Base-by-base conservation (phyloP, 2,113 vertebrate species). In the Taxidea taxus region DNA sequence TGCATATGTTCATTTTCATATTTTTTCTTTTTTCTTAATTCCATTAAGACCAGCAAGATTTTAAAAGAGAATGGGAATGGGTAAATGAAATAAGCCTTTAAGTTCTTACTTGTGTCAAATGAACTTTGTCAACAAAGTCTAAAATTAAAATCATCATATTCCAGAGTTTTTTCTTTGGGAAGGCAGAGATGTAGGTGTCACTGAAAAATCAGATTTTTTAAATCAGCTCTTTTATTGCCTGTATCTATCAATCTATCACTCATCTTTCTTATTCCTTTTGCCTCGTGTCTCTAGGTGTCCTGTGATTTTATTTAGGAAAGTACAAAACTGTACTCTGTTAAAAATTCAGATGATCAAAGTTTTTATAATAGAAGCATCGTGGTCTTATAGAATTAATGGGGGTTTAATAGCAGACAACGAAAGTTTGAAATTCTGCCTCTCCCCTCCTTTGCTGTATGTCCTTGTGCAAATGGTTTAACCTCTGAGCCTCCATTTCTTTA, bases 261-360 rank as follows among this genome's bases (percentile, higher is more conserved):
- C 80, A 70, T 95, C 96, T 94, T 75, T 91, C 82, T 77, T 74
- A 44, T 90, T 84, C 25, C 90, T 92, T 95, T 96, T 87, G 83
- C 80, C 81, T 56, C 49, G 12, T 39, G 94, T 95, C 68, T 97
- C 29, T 90, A 94, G 58, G 49, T 96, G 39, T 56, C 89, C 90
- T 94, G 74, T 56, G 62, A n/a, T 93, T 95, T 93, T 89, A 78
- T 80, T 93, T 93, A 90, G 75, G 80, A 39, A 87, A 91, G 31
- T 95, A 14, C 23, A 91, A 68, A 93, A 74, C 49, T 86, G 11
- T 58, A 60, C 51, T 31, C 78, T 70, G 85, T 15, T 68, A 78
- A 93, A 82, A 84, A 21, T 47, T 85, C 62, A 75, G 80, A 20
- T 96, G 42, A 58, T 75, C 29, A 12, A 25, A 74, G 64, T 60